Percentiles rank a stretch among this genome's conserved stretches.
phyloP scores from a whole-genome alignment of 2,888 invertebrate genomes.

The Sinelater perroti region DNA sequence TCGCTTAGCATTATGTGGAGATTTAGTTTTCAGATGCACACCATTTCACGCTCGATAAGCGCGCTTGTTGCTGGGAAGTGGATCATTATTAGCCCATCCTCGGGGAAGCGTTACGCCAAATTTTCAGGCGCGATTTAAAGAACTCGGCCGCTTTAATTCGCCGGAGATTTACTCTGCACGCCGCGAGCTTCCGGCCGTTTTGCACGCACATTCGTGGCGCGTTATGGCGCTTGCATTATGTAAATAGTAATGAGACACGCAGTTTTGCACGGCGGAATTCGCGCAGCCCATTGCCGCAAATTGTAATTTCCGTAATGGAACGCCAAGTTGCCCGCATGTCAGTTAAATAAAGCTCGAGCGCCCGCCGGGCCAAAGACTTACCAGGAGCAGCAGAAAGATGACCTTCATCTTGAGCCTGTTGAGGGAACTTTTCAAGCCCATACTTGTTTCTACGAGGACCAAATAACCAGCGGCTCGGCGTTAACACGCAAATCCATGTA shows the following conservation, averaged over 20 bases:
- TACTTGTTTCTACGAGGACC: constrained; percentile 3
- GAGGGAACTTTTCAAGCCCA: constrained; percentile 13
- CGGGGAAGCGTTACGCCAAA: constrained; percentile 32
- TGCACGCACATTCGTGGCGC: constrained; percentile 2
- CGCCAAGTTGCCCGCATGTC: background rate
- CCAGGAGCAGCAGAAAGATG: constrained; percentile 28
- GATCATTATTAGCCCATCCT: constrained; percentile 35
- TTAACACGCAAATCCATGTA: constrained; percentile 18
- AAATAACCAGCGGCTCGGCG: background rate
- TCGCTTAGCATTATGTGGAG: constrained; percentile 18
- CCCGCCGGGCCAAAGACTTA: too few relatives aligned
- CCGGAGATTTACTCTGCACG: constrained; percentile 12
- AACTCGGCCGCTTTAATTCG: constrained; percentile 24
- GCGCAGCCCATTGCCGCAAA: too few relatives aligned
- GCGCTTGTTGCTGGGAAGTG: constrained; percentile 28
- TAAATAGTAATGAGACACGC: background rate
- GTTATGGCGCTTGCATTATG: constrained; percentile 5
- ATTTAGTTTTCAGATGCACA: constrained; percentile 22
- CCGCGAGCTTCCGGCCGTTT: background rate
- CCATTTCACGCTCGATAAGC: constrained; percentile 32
- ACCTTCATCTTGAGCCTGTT: constrained; percentile 25
- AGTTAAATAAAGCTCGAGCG: too few relatives aligned
- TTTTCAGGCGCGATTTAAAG: constrained; percentile 31
- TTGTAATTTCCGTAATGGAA: background rate
- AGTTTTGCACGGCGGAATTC: too few relatives aligned